Evolutionary conservation across 2,113 vertebrate genomes (phyloP).

Genomic region (Cyprinodon brontotheroides): DNA sequence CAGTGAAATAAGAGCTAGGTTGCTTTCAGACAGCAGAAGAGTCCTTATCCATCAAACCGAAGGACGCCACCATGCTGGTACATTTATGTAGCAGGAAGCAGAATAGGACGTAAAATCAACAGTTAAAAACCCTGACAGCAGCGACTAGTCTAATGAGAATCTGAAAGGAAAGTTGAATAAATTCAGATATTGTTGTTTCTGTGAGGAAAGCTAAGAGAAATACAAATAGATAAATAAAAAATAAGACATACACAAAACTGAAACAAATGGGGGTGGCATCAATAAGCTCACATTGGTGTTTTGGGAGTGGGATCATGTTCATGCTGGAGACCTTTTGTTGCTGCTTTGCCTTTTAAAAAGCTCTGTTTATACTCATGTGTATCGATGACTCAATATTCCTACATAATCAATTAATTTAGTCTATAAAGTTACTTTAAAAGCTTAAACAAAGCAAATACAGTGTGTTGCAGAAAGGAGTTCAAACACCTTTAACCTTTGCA

Average conservation of each 20-base stretch:
- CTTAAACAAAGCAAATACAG: no score
- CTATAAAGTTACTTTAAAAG: no score
- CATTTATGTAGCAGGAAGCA: not conserved
- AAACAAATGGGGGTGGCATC: constrained; percentile 1
- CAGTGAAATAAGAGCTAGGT: not conserved
- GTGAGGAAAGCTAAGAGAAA: not conserved
- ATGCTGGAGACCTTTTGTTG: not conserved
- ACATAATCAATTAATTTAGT: not conserved
- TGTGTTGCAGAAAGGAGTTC: no score
- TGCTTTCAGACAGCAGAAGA: not conserved
- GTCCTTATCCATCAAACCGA: not conserved
- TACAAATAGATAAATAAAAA: not conserved
- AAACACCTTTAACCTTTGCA: no score
- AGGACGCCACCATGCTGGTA: not conserved
- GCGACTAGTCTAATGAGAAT: constrained; percentile 16
- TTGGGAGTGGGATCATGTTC: not conserved
- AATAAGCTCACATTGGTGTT: not conserved
- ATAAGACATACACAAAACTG: not conserved
- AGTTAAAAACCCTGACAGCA: constrained; percentile 5
- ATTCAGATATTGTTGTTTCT: constrained; percentile 4
- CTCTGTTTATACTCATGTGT: not conserved
- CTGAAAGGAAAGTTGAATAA: not conserved
- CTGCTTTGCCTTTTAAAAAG: constrained; percentile 8
- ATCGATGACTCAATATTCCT: constrained; percentile 1
- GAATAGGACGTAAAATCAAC: not conserved